Conservation (phyloP, 2,113 vertebrate species). For the Epinephelus lanceolatus region DNA sequence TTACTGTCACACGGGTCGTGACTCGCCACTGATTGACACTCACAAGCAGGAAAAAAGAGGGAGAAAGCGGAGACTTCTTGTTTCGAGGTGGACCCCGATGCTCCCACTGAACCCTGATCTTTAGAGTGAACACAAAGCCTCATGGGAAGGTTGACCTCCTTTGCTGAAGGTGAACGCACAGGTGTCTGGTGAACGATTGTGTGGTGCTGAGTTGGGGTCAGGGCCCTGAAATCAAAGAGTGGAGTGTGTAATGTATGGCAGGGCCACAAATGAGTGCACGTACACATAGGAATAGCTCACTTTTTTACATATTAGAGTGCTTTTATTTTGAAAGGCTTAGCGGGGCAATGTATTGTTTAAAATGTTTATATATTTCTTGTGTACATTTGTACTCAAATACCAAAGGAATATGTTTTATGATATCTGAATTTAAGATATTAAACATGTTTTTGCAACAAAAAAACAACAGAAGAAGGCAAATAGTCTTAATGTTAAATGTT, state of each 20-base stretch:
- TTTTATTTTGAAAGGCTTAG: slow-evolving; percentile 9
- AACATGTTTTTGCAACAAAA: not conserved
- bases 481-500: not conserved
- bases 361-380: not conserved
- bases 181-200: slow-evolving; percentile 6
- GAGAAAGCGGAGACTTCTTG: slow-evolving; percentile 25
- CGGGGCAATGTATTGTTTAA: not conserved
- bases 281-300: not conserved
- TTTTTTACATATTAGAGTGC: not conserved
- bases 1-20: slow-evolving; percentile 59
- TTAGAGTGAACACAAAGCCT: slow-evolving; percentile 42
- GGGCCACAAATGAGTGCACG: not conserved
- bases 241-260: slow-evolving; percentile 12
- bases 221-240: slow-evolving; percentile 39
- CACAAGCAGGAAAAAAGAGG: not conserved
- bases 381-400: not conserved
- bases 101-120: slow-evolving; percentile 27
- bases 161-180: slow-evolving; percentile 8
- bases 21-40: slow-evolving; percentile 58
- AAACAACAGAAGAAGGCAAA: not conserved
- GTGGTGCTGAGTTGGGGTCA: not conserved
- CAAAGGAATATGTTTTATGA: not conserved
- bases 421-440: not conserved
- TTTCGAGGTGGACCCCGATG: slow-evolving; percentile 41
- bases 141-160: slow-evolving; percentile 43